Percentiles rank a stretch among this genome's conserved stretches.
These are phyloP conservation scores for Conomelus anceps DNA, from an alignment of 2,888 invertebrate genomes.

Conservation along the genomic window DNA sequence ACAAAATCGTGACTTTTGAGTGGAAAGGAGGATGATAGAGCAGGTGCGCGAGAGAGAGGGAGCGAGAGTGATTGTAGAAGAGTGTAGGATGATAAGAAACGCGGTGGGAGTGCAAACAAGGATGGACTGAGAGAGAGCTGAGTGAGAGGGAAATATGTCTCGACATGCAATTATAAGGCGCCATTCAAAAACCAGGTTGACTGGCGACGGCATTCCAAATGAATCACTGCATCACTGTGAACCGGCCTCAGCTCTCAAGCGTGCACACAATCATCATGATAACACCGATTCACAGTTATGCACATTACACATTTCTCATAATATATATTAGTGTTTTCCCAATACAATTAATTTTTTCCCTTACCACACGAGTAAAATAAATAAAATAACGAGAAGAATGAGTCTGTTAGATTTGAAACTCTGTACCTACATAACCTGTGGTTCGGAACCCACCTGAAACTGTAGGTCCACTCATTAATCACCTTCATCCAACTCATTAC, in stretches of 20 bases:
- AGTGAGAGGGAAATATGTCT: conserved; percentile 18
- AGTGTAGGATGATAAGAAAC: neutral
- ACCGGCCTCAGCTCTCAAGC: neutral
- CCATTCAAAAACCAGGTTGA: conserved; percentile 26
- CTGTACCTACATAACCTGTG: too few species aligned
- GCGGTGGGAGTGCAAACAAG: too few species aligned
- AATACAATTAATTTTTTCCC: too few species aligned
- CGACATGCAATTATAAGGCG: conserved; percentile 32
- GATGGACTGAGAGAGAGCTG: conserved; percentile 16
- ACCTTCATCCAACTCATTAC: too few species aligned
- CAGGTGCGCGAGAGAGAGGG: neutral
- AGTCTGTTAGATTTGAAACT: too few species aligned
- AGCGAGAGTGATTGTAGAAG: neutral
- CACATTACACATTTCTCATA: too few species aligned
- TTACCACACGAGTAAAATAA: too few species aligned
- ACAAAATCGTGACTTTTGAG: neutral
- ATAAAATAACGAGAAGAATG: too few species aligned
- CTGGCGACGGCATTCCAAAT: neutral
- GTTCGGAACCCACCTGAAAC: too few species aligned
- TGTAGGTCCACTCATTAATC: too few species aligned
- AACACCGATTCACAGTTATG: neutral
- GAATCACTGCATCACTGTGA: neutral
- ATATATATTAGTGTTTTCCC: too few species aligned
- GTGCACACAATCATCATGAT: neutral
- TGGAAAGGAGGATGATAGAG: neutral